Conservation (phyloP, 2,888 invertebrate genomes). For the Iselma pallidipennis region DNA sequence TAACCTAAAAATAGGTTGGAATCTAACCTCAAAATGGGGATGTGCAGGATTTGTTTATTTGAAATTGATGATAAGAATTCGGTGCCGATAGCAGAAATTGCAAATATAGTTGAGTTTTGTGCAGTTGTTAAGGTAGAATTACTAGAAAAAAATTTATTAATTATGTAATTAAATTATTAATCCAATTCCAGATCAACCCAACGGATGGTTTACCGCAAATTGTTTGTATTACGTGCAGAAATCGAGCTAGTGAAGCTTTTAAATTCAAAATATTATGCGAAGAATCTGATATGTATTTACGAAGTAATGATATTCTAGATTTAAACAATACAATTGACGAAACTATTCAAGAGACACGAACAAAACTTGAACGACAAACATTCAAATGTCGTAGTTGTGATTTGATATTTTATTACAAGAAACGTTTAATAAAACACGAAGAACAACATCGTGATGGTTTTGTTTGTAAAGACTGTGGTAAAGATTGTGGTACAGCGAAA, state of each 20-base stretch:
- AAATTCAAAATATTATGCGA: slow-evolving; percentile 16
- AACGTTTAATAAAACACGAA: slow-evolving; percentile 13
- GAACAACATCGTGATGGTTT: slow-evolving; percentile 15
- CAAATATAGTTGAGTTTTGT: background rate
- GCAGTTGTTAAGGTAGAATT: background rate
- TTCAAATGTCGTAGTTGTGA: slow-evolving; percentile 17
- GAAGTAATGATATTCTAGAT: background rate
- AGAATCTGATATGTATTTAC: slow-evolving; percentile 15
- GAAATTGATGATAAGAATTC: slow-evolving; percentile 2
- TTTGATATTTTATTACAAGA: slow-evolving; percentile 14
- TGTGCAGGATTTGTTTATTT: slow-evolving; percentile 8
- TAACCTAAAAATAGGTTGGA: background rate
- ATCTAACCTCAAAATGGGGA: background rate
- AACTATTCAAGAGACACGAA: too few relatives aligned
- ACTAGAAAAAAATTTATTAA: background rate
- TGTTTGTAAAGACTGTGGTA: slow-evolving; percentile 17
- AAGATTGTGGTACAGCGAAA: slow-evolving; percentile 6
- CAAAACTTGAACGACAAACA: background rate
- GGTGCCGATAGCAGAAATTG: background rate
- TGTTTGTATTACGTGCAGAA: slow-evolving; percentile 6
- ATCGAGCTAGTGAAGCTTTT: slow-evolving; percentile 14
- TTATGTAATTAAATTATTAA: background rate
- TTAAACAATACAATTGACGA: too few relatives aligned
- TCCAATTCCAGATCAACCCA: background rate
- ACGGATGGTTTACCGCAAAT: slow-evolving; percentile 1